A percentile compares a stretch with the other conserved stretches of the same genome.
These are phyloP conservation scores for Macropus fuliginosus DNA, from an alignment of 2,797 vertebrate genomes.

Conservation along the genomic window DNA sequence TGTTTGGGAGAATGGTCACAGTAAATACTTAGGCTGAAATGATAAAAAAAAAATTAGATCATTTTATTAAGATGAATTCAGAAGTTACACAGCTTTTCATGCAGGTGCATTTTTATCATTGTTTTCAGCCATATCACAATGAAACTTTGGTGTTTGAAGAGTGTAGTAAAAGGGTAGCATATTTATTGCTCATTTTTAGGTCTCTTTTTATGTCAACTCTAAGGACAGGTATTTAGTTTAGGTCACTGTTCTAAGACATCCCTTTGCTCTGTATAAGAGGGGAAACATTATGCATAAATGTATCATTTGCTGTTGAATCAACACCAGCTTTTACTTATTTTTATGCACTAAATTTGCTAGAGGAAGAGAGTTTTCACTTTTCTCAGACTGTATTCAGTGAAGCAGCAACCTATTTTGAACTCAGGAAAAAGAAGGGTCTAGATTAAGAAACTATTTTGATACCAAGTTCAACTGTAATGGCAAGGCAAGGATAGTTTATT, in stretches of 20 bases:
- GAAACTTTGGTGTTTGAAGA: neutral
- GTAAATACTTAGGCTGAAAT: neutral
- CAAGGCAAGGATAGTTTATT: conserved; percentile 66
- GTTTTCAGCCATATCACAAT: neutral
- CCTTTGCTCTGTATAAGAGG: conserved; percentile 39
- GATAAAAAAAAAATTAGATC: neutral
- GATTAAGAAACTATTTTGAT: conserved; percentile 71
- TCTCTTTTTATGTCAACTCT: neutral
- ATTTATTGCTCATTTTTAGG: neutral
- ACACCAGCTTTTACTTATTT: conserved; percentile 12
- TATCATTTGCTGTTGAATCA: conserved; percentile 37
- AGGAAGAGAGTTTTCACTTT: conserved; percentile 53
- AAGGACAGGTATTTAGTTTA: conserved; percentile 46
- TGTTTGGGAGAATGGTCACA: neutral
- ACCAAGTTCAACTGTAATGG: conserved; percentile 69
- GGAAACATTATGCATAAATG: conserved; percentile 63
- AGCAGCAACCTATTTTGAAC: conserved; percentile 61
- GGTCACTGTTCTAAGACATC: conserved; percentile 19
- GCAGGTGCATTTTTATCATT: neutral
- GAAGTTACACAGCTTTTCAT: neutral
- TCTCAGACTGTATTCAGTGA: conserved; percentile 60
- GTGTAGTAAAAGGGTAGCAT: neutral
- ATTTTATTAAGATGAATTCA: neutral
- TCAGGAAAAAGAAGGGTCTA: conserved; percentile 39
- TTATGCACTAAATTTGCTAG: conserved; percentile 44